phyloP scores from a whole-genome alignment of 2,888 invertebrate species.

The Eugnorisma glareosa region DNA sequence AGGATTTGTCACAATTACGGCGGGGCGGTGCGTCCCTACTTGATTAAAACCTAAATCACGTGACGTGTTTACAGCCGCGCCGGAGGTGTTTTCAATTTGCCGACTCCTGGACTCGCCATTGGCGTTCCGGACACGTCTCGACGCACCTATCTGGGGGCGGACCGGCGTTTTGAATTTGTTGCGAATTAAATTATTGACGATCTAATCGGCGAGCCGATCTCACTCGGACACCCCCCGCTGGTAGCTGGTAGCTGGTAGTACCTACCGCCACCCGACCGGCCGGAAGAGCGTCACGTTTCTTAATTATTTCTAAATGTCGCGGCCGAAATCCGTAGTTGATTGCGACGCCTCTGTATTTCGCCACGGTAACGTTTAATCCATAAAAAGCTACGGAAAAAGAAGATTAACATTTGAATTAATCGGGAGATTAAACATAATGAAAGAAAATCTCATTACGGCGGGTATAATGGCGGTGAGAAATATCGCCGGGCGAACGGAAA shows the following conservation, averaged over 20 bases:
- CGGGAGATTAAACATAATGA: constrained; percentile 91
- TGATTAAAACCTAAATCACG: constrained; percentile 91
- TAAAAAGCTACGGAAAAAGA: constrained; percentile 87
- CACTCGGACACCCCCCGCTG: constrained; percentile 62
- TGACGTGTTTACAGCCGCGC: constrained; percentile 90
- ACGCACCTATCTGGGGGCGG: constrained; percentile 88
- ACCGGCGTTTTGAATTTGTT: constrained; percentile 89
- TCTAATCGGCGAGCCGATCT: constrained; percentile 85
- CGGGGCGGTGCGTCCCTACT: constrained; percentile 89
- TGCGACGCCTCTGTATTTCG: constrained; percentile 80
- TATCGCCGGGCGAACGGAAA: constrained; percentile 83
- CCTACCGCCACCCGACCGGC: constrained; percentile 65
- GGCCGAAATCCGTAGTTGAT: constrained; percentile 80
- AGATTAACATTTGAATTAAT: constrained; percentile 91
- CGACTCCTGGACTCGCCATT: constrained; percentile 87
- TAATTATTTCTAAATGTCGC: constrained; percentile 88
- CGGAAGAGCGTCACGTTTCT: constrained; percentile 83
- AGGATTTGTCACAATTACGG: constrained; percentile 91
- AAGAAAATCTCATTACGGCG: constrained; percentile 90
- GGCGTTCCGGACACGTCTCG: constrained; percentile 89
- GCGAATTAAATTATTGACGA: constrained; percentile 90
- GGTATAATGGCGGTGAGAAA: constrained; percentile 90
- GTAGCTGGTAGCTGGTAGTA: constrained; percentile 52
- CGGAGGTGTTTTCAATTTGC: constrained; percentile 91
- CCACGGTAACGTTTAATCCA: constrained; percentile 81